Percentiles rank a stretch among this genome's conserved stretches.
phyloP scores from a whole-genome alignment of 2,113 vertebrate genomes.

The Epinephelus cyanopodus region DNA sequence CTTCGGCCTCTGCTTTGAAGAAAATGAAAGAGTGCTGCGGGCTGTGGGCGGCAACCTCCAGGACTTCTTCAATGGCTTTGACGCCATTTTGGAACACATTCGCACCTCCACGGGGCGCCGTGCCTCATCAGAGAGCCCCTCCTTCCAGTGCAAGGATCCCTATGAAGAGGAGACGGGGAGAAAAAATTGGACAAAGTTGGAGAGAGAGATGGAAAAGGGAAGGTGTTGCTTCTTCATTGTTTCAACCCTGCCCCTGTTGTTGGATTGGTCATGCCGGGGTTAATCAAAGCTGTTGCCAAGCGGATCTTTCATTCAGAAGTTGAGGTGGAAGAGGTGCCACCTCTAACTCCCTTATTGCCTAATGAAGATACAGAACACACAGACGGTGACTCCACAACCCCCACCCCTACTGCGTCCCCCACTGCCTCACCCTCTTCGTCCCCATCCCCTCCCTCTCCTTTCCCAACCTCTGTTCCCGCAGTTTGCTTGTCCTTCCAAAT shows the following conservation, averaged over 20 bases:
- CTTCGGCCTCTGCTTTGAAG: constrained; percentile 96
- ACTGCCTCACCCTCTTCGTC: constrained; percentile 86
- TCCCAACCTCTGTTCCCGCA: constrained; percentile 66
- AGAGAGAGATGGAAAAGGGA: constrained; percentile 78
- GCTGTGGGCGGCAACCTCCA: constrained; percentile 95
- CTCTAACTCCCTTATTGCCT: constrained; percentile 79
- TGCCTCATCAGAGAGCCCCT: constrained; percentile 93
- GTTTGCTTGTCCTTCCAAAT: constrained; percentile 92
- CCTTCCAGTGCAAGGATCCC: constrained; percentile 97
- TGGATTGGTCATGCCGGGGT: constrained; percentile 93
- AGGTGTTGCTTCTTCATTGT: constrained; percentile 93
- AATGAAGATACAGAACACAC: constrained; percentile 84
- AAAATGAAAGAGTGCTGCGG: constrained; percentile 96
- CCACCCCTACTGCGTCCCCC: constrained; percentile 65
- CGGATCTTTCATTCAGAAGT: constrained; percentile 93
- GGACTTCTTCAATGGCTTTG: constrained; percentile 99
- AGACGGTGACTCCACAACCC: constrained; percentile 87
- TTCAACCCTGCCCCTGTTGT: constrained; percentile 94
- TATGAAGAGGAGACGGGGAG: constrained; percentile 81
- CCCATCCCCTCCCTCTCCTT: constrained; percentile 68
- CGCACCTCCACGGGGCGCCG: constrained; percentile 95
- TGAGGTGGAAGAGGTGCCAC: constrained; percentile 91
- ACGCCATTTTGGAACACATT: constrained; percentile 96
- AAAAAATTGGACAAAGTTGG: constrained; percentile 68
- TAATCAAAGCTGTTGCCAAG: constrained; percentile 94